Evolutionary conservation across 1,140 invertebrate species (phyloP).

Genomic region (Lepidurus couesii): DNA sequence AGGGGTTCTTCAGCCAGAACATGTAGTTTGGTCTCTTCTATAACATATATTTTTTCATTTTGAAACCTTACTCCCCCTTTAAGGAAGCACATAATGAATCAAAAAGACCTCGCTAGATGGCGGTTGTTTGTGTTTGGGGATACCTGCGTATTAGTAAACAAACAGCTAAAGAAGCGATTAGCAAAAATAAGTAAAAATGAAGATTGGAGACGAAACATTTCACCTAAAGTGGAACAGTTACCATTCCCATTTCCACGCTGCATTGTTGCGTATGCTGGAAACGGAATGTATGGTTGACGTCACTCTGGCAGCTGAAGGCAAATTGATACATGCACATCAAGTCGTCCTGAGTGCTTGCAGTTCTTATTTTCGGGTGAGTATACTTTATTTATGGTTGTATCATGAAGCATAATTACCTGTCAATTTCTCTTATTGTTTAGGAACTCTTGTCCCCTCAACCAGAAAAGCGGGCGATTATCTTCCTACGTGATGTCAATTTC

Average conservation of each 20-base stretch:
- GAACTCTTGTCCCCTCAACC: slow-evolving; percentile 27
- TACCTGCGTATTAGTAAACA: not conserved
- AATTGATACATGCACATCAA: slow-evolving; percentile 51
- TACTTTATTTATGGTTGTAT: not conserved
- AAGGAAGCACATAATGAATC: too few relatives aligned
- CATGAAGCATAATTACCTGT: not conserved
- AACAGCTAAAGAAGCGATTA: not conserved
- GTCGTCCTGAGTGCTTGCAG: slow-evolving; percentile 56
- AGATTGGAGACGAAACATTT: slow-evolving; percentile 12
- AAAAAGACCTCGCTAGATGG: too few relatives aligned
- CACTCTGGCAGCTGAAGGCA: slow-evolving; percentile 69
- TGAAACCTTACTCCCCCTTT: too few relatives aligned
- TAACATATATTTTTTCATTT: too few relatives aligned
- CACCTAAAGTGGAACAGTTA: slow-evolving; percentile 11
- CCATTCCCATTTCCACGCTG: not conserved
- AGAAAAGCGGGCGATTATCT: slow-evolving; percentile 40
- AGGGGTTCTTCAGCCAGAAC: too few relatives aligned
- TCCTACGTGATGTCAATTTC: slow-evolving; percentile 71
- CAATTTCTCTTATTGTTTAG: slow-evolving; percentile 7
- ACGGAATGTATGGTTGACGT: slow-evolving; percentile 62
- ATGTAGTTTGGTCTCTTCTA: too few relatives aligned
- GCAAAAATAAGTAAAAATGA: not conserved
- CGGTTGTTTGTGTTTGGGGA: too few relatives aligned
- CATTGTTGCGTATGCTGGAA: slow-evolving; percentile 40
- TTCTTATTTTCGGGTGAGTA: slow-evolving; percentile 51